Conservation (phyloP, 2,113 vertebrate species). For the Cavia aperea region DNA sequence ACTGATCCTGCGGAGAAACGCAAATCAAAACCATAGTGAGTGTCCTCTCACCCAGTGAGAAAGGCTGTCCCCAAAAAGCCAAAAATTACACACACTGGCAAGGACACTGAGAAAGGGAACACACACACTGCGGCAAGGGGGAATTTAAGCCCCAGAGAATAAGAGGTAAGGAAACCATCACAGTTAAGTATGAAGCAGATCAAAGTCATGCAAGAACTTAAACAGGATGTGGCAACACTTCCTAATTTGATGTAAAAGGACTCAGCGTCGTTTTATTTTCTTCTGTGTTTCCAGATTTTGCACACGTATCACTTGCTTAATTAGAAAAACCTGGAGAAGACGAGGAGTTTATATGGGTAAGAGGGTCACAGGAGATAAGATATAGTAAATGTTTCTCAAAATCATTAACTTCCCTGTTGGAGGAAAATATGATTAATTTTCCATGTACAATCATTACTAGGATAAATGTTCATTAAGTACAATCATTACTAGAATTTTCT, state of each 20-base stretch:
- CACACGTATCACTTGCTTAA: neutral
- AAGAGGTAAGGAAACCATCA: slow-evolving; percentile 3
- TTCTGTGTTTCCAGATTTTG: slow-evolving; percentile 13
- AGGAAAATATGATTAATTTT: slow-evolving; percentile 33
- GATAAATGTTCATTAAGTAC: slow-evolving; percentile 3
- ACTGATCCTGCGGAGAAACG: neutral
- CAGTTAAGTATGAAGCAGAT: neutral
- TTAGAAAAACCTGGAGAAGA: neutral
- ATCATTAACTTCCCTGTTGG: neutral
- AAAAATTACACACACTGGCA: neutral
- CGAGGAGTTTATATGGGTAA: neutral
- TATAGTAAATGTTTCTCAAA: slow-evolving; percentile 1
- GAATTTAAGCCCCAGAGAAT: neutral
- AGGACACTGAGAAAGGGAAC: neutral
- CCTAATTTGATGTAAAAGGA: neutral
- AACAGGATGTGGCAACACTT: neutral
- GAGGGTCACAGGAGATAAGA: neutral
- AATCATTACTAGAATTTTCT: neutral
- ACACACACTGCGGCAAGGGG: too few relatives aligned
- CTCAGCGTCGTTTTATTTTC: slow-evolving; percentile 20
- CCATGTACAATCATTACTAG: neutral
- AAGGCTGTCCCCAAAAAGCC: neutral
- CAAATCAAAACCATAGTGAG: neutral
- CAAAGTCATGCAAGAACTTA: neutral
- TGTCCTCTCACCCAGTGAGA: neutral